Evolutionary conservation across 2,113 vertebrate genomes (phyloP).

Genomic region (Podarcis muralis): DNA sequence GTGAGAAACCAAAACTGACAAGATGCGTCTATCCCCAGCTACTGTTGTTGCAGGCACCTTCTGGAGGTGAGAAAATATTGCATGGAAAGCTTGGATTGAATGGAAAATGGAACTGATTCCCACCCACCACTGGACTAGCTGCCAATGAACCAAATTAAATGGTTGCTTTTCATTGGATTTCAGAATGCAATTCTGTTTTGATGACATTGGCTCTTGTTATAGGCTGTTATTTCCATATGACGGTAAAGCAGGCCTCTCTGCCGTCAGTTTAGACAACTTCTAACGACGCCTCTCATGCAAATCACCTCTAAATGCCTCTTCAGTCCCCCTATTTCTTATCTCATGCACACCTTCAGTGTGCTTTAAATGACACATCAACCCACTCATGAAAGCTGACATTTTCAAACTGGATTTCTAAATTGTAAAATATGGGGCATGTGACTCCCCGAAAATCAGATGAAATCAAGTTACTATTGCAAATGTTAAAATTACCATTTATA

Average conservation of each 20-base stretch:
- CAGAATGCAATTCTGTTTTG: not conserved
- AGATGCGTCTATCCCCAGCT: not conserved
- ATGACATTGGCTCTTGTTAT: not conserved
- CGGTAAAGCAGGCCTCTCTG: not conserved
- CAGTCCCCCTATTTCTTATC: constrained; percentile 22
- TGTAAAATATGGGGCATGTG: constrained; percentile 38
- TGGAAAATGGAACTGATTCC: not conserved
- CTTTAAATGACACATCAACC: constrained; percentile 19
- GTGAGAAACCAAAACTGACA: no score
- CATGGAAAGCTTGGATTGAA: not conserved
- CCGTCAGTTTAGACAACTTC: not conserved
- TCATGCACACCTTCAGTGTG: not conserved
- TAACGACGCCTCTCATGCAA: constrained; percentile 30
- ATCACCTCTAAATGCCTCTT: constrained; percentile 22
- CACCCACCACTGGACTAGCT: not conserved
- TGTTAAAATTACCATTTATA: constrained; percentile 59
- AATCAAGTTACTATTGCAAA: constrained; percentile 47
- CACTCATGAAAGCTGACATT: constrained; percentile 53
- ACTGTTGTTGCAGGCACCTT: not conserved
- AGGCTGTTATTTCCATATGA: not conserved
- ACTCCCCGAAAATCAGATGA: constrained; percentile 30
- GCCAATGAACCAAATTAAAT: not conserved
- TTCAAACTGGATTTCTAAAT: constrained; percentile 37
- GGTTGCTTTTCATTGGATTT: not conserved
- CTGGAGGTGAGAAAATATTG: not conserved